These are phyloP conservation scores for Phocoena phocoena DNA, from an alignment of 2,113 vertebrate species.

Conservation along the genomic window DNA sequence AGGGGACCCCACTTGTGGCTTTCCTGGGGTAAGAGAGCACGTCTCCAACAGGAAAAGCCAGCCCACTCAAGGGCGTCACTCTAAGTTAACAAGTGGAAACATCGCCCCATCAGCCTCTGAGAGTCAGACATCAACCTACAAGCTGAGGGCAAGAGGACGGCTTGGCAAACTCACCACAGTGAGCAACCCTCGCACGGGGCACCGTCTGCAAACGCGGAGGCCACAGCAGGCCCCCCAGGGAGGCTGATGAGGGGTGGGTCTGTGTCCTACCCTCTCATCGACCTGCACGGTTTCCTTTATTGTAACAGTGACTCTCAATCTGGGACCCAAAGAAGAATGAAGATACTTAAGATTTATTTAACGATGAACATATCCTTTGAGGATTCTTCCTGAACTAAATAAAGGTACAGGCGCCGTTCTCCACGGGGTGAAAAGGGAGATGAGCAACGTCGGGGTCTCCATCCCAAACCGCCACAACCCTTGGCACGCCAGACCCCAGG, in stretches of 20 bases:
- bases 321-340: not conserved
- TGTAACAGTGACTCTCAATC: not conserved
- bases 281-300: accelerated
- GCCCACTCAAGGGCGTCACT: accelerated
- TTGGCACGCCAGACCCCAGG: accelerated
- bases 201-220: not conserved
- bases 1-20: not conserved
- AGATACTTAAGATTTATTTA: accelerated
- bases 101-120: not conserved
- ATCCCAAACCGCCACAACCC: accelerated
- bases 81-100: accelerated
- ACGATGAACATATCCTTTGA: not conserved
- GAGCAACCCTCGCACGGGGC: too few relatives aligned
- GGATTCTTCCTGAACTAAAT: not conserved
- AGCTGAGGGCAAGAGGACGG: too few relatives aligned
- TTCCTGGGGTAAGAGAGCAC: not conserved
- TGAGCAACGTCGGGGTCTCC: accelerated
- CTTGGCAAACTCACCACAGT: accelerated
- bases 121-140: not conserved
- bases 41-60: not conserved
- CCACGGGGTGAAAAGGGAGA: not conserved
- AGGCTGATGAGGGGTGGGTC: accelerated
- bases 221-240: not conserved
- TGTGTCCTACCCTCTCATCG: accelerated
- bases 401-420: not conserved